phyloP scores from a whole-genome alignment of 2,113 vertebrate genomes.

The Grus americana region DNA sequence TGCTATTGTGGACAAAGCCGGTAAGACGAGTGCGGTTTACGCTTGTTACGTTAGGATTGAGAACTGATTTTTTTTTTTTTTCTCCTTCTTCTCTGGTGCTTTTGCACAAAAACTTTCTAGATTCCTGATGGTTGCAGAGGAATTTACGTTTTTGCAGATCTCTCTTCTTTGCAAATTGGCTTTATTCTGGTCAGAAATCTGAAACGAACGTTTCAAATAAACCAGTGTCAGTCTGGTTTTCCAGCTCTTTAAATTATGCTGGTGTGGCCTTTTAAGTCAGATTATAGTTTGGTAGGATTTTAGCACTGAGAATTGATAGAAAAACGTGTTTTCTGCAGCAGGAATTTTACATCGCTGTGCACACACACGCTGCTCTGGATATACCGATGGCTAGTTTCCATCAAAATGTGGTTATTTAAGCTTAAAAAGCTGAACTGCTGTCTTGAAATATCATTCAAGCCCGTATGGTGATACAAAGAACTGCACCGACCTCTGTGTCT shows the following conservation, averaged over 20 bases:
- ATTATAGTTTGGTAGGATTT: neutral
- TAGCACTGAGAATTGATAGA: neutral
- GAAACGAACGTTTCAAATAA: neutral
- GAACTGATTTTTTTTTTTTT: neutral
- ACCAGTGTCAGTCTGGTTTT: neutral
- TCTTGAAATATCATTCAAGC: neutral
- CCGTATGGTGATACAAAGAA: neutral
- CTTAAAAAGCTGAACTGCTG: neutral
- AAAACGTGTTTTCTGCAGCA: neutral
- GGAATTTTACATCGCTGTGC: neutral
- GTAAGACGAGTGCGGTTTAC: neutral
- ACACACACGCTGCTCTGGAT: neutral
- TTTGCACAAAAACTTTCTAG: neutral
- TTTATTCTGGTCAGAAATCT: neutral
- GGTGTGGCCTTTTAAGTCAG: neutral
- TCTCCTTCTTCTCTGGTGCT: neutral
- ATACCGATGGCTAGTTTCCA: neutral
- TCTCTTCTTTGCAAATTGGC: neutral
- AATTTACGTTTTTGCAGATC: neutral
- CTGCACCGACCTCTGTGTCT: neutral
- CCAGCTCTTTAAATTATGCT: neutral
- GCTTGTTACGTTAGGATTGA: neutral
- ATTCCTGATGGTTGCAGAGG: neutral
- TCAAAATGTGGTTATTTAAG: neutral
- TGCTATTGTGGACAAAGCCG: neutral